Base-by-base conservation (phyloP, 2,888 invertebrate genomes). In the Meliscaeva auricollis region DNA sequence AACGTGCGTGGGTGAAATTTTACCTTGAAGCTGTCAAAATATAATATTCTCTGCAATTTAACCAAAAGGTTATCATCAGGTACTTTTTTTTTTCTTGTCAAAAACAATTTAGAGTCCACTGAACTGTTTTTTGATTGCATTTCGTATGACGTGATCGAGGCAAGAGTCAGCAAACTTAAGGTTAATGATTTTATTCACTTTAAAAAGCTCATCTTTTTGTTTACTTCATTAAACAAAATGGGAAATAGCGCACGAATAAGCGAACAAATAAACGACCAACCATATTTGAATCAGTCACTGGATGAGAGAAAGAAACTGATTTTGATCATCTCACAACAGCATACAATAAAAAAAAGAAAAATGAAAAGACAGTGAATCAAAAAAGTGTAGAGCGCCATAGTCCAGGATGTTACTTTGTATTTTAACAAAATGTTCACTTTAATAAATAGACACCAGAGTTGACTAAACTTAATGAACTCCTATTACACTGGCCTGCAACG, bases 161-260 rank as follows among this genome's bases (percentile, higher is more conserved):
- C 72, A 80, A 72, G 78, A 76, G 75, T 84, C 80, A 80, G 60
- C 80, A 75, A 80, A 80, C 84, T 66, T 75, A 68, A 84, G 80
- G 75, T 84, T 84, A 84, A 80, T 72, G 75, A 84, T 80, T 80
- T 70, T 76, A 60, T 70, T 80, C 80, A 62, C 26, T 75, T 80
- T 84, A 69, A 64, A 69, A 76, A 79, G 4, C 26, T 26, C 44
- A 46, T 78, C 64, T 64, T 50, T 41, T 56, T 64, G 56, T 78
- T 78, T 32, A 50, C 52, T 50, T 64, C 41, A 58, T 79, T 69
- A 38, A 74, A 48, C 44, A 26, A 54, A 56, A 73, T 52, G 56
- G 44, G 77, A 60, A 77, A 73, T 69, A 50, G 68, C 70, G 52
- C 35, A 11, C 44, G 48, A 78, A 75, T 22, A 50, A 66, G 30